phyloP scores from a whole-genome alignment of 2,888 invertebrate species.

The Troglohyphantes excavatus region DNA sequence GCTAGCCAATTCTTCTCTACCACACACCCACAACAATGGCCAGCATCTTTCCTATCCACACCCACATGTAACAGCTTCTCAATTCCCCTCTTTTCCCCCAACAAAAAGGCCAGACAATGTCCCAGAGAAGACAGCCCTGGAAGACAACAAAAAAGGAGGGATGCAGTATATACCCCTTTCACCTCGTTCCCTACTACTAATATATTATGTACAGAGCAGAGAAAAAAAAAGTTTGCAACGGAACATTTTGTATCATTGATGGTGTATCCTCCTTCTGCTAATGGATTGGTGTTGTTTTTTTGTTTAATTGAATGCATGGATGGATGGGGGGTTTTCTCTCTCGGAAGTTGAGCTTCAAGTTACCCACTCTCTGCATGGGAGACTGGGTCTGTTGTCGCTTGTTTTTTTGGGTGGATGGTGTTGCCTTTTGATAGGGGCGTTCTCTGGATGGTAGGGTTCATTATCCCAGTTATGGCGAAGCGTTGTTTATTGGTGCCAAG shows the following conservation, averaged over 20 bases:
- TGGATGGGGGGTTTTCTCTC: background rate
- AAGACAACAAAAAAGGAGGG: background rate
- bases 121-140: background rate
- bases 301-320: conserved; percentile 55
- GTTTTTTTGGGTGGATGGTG: background rate
- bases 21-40: no score
- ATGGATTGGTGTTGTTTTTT: conserved; percentile 70
- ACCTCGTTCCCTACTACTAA: background rate
- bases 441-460: background rate
- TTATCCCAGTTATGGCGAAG: background rate
- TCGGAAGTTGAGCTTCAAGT: background rate
- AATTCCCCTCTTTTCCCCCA: background rate
- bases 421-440: background rate
- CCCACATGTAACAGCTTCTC: background rate
- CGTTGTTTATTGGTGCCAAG: background rate
- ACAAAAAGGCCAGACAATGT: background rate
- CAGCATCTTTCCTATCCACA: no score
- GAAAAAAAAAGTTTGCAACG: background rate
- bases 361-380: background rate
- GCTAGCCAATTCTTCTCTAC: no score
- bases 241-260: conserved; percentile 54
- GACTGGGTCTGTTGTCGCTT: background rate
- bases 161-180: background rate
- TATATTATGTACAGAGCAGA: conserved; percentile 6
- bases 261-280: conserved; percentile 32